Evolutionary conservation across 2,113 vertebrate genomes (phyloP).

Genomic region (Corythoichthys haematopterus): DNA sequence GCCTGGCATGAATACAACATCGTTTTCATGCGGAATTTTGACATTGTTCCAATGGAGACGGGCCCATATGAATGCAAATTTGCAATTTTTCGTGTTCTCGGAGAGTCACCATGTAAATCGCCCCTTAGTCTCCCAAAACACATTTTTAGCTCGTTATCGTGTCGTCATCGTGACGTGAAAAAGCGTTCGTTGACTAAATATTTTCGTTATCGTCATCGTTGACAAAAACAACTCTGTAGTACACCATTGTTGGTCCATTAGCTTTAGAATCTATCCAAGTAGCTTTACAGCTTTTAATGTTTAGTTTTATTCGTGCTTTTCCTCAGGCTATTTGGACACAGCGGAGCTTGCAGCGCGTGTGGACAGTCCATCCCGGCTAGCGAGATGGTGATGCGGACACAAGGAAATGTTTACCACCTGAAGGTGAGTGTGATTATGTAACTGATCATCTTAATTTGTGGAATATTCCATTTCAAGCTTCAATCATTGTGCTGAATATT

Average conservation of each 20-base stretch:
- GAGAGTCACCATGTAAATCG: no score
- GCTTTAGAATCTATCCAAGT: background rate
- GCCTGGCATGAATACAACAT: no score
- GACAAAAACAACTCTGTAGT: no score
- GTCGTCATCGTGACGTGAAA: no score
- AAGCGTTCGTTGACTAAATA: no score
- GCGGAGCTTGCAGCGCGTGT: conserved; percentile 75
- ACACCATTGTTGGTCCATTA: background rate
- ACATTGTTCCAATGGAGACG: no score
- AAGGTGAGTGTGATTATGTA: conserved; percentile 58
- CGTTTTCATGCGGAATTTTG: no score
- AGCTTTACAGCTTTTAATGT: background rate
- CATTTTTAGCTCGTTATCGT: no score
- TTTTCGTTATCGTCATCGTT: no score
- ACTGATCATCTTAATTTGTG: background rate
- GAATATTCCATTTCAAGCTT: background rate
- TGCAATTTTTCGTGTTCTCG: no score
- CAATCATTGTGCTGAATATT: background rate
- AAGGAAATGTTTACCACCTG: conserved; percentile 76
- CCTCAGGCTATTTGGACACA: conserved; percentile 75
- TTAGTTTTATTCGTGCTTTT: background rate
- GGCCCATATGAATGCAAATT: no score
- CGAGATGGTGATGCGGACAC: conserved; percentile 80
- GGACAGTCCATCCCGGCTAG: conserved; percentile 77
- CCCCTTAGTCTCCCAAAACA: no score